Evolutionary conservation across 2,113 vertebrate genomes (phyloP).

Genomic region (Catharus fuscescens): DNA sequence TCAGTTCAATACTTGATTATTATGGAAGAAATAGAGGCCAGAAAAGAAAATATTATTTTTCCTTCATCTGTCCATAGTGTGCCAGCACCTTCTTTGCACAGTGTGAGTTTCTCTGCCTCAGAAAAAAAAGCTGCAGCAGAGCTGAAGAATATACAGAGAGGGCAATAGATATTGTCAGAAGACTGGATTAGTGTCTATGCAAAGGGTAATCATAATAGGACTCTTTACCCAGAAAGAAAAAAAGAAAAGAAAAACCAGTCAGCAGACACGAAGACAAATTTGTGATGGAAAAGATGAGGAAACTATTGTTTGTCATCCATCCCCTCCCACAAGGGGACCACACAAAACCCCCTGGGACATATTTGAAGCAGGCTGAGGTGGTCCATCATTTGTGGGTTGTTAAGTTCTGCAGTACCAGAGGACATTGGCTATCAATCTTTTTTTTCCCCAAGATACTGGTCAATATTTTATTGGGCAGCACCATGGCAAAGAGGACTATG

Average conservation of each 20-base stretch:
- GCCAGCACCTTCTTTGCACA: background rate
- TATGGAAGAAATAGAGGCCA: background rate
- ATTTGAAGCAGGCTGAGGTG: background rate
- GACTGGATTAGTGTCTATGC: background rate
- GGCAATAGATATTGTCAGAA: background rate
- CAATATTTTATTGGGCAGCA: background rate
- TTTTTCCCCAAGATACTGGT: background rate
- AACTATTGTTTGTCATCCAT: background rate
- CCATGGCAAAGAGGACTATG: background rate
- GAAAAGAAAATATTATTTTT: background rate
- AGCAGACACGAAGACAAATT: background rate
- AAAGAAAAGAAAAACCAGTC: background rate
- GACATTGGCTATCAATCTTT: background rate
- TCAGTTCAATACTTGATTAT: background rate
- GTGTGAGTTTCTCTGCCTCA: background rate
- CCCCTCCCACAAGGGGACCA: background rate
- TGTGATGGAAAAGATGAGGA: background rate
- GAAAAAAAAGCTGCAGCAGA: background rate
- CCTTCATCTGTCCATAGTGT: background rate
- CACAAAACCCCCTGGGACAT: background rate
- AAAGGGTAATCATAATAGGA: background rate
- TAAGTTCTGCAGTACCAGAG: background rate
- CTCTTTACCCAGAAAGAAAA: background rate
- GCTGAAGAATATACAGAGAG: background rate
- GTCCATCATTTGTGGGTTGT: background rate